A percentile compares a stretch with the other conserved stretches of the same genome.
Conservation (phyloP, 2,797 vertebrate species). For the Siniperca obscura region DNA sequence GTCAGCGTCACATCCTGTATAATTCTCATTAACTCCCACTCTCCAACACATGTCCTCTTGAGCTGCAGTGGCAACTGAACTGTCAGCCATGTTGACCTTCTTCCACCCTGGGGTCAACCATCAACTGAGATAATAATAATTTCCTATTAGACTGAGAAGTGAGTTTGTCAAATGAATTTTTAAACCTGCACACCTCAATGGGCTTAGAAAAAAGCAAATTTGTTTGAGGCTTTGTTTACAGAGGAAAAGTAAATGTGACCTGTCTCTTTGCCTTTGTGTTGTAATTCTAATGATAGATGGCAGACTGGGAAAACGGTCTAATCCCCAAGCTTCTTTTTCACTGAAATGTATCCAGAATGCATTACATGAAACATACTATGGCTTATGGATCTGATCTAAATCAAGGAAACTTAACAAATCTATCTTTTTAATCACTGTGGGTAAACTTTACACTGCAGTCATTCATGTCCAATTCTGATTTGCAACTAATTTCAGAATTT, state of each 20-base stretch:
- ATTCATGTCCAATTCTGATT: neutral
- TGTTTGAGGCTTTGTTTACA: conserved; percentile 23
- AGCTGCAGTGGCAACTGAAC: neutral
- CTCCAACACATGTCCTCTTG: neutral
- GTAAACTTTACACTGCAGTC: neutral
- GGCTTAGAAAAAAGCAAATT: neutral
- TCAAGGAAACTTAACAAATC: conserved; percentile 21
- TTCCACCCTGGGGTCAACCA: neutral
- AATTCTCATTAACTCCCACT: conserved; percentile 12
- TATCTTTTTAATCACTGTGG: neutral
- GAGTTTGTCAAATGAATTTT: conserved; percentile 21
- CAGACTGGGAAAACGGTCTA: neutral
- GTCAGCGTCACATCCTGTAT: conserved; percentile 3
- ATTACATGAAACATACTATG: neutral
- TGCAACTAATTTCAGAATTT: neutral
- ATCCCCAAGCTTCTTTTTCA: neutral
- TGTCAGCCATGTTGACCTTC: conserved; percentile 4
- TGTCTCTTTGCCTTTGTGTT: neutral
- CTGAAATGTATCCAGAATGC: neutral
- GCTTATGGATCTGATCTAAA: neutral
- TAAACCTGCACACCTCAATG: neutral
- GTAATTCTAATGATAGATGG: conserved; percentile 9
- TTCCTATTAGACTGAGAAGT: conserved; percentile 2
- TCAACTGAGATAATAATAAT: conserved; percentile 19
- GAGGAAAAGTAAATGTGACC: conserved; percentile 29